phyloP scores from a whole-genome alignment of 2,797 vertebrate species.

The Pyrrhura leucotis region DNA sequence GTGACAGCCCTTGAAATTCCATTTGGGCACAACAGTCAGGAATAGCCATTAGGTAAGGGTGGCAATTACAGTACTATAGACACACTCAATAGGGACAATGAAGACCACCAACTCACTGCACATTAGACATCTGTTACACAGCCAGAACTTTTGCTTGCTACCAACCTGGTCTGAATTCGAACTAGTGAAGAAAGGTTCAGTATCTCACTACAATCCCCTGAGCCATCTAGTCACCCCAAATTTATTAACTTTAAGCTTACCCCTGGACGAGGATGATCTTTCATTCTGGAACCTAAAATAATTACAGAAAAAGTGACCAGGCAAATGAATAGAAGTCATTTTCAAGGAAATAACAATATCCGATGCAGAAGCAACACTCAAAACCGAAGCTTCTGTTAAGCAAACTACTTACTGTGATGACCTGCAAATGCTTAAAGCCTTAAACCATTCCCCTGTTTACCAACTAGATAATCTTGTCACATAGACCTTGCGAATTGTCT shows the following conservation, averaged over 20 bases:
- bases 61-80: constrained; percentile 25
- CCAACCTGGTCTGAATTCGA: constrained; percentile 67
- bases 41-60: not conserved
- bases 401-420: not conserved
- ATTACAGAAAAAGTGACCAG: constrained; percentile 16
- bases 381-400: not conserved
- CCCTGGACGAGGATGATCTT: constrained; percentile 79
- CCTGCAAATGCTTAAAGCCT: not conserved
- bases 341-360: not conserved
- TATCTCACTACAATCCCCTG: constrained; percentile 70
- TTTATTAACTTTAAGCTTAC: constrained; percentile 80
- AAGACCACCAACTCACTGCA: constrained; percentile 63
- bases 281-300: constrained; percentile 76
- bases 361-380: not conserved
- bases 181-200: constrained; percentile 66
- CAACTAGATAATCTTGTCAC: not conserved
- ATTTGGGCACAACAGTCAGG: not conserved
- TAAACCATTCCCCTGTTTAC: not conserved
- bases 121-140: constrained; percentile 66
- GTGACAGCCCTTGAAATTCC: not conserved
- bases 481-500: not conserved
- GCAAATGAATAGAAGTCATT: not conserved
- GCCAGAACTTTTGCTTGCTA: constrained; percentile 64
- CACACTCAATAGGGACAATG: constrained; percentile 53
- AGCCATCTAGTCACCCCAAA: constrained; percentile 71